Evolutionary conservation across 2,888 invertebrate species (phyloP).

Genomic region (Noctua pronuba): DNA sequence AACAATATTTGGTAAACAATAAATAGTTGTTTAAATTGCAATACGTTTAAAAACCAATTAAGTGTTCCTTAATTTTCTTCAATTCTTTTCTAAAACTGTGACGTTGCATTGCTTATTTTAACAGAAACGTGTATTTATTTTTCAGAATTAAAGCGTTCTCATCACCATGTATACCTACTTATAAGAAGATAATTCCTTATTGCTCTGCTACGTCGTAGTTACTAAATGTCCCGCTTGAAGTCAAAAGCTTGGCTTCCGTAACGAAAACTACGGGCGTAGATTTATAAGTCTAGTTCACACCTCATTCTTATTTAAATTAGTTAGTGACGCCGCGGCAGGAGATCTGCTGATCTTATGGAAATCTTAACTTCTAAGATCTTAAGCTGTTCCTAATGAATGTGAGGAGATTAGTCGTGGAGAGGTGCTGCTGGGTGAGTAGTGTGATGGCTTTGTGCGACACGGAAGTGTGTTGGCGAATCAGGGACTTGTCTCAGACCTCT

Average conservation of each 20-base stretch:
- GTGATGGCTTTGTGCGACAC: not conserved
- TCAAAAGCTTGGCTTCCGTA: not conserved
- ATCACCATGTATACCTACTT: not conserved
- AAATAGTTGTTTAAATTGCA: not conserved
- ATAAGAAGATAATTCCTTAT: no score
- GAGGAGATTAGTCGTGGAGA: not conserved
- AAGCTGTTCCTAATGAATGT: slow-evolving; percentile 15
- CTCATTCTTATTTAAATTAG: slow-evolving; percentile 55
- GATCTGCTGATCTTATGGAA: slow-evolving; percentile 22
- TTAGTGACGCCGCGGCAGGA: not conserved
- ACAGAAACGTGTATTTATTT: not conserved
- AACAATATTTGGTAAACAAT: not conserved
- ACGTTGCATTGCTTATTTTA: not conserved
- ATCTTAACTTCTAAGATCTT: not conserved
- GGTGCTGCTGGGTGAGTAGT: not conserved
- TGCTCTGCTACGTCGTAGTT: not conserved
- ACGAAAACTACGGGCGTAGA: not conserved
- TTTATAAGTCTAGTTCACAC: slow-evolving; percentile 56
- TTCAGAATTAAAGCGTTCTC: not conserved
- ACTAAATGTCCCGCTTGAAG: not conserved
- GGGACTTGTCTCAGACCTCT: not conserved
- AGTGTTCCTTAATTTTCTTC: not conserved
- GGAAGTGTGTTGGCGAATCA: not conserved
- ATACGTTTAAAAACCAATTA: not conserved
- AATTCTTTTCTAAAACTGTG: not conserved